phyloP scores from a whole-genome alignment of 2,888 invertebrate genomes.

The Parelbella ahira region DNA sequence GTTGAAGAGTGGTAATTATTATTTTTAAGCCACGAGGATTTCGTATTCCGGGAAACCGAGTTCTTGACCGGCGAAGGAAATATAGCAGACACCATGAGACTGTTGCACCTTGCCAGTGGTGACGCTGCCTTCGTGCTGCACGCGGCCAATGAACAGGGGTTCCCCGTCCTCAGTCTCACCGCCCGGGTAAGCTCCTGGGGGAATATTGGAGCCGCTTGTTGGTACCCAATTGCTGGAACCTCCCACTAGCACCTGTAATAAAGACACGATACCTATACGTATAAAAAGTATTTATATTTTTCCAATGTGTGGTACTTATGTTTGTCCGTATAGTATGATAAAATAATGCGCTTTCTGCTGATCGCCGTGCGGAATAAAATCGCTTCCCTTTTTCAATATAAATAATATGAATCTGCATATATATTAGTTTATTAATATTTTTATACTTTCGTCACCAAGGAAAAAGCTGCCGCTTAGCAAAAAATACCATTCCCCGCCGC shows the following conservation, averaged over 20 bases:
- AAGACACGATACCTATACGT: neutral
- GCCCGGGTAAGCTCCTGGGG: constrained; percentile 86
- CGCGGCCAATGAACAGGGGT: constrained; percentile 88
- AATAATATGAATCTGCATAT: too few species aligned
- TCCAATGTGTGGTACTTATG: too few species aligned
- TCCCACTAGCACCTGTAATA: constrained; percentile 75
- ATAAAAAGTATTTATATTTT: neutral
- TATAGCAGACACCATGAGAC: constrained; percentile 90
- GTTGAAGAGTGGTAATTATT: neutral
- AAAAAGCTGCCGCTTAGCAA: too few species aligned
- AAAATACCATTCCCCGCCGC: too few species aligned
- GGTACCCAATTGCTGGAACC: constrained; percentile 86
- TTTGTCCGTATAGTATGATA: too few species aligned
- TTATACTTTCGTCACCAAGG: too few species aligned
- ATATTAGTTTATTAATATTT: too few species aligned
- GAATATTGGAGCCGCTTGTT: constrained; percentile 84
- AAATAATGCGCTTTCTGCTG: too few species aligned
- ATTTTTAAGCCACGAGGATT: constrained; percentile 80
- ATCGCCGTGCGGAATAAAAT: too few species aligned
- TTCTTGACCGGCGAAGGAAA: constrained; percentile 90
- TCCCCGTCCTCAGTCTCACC: constrained; percentile 89
- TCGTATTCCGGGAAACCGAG: constrained; percentile 90
- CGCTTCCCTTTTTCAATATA: too few species aligned
- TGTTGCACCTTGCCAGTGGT: constrained; percentile 92
- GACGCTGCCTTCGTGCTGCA: constrained; percentile 86